These are phyloP conservation scores for Pegoplata infirma DNA, from an alignment of 2,888 invertebrate genomes.

Conservation along the genomic window DNA sequence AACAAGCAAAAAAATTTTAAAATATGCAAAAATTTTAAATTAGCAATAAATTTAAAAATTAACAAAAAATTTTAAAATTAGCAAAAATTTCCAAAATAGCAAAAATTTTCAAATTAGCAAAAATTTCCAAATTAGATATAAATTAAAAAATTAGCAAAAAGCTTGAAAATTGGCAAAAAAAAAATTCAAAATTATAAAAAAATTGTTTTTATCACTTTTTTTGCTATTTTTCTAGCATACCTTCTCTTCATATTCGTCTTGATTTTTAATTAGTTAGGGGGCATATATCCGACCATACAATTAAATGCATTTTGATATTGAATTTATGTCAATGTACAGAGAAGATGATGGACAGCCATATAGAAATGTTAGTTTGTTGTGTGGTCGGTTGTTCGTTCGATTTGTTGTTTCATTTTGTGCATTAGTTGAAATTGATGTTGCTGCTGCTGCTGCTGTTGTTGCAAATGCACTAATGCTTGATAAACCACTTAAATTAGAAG, in stretches of 20 bases:
- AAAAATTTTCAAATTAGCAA: too few species aligned
- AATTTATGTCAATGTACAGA: slow-evolving; percentile 40
- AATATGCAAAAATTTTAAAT: too few species aligned
- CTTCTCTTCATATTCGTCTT: slow-evolving; percentile 4
- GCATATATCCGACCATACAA: slow-evolving; percentile 5
- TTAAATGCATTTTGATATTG: slow-evolving; percentile 41
- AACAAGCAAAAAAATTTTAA: too few species aligned
- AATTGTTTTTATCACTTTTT: too few species aligned
- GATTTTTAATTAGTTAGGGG: slow-evolving; percentile 33
- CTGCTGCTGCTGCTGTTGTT: neutral
- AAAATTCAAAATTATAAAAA: too few species aligned
- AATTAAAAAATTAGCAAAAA: too few species aligned
- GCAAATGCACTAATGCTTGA: slow-evolving; percentile 1
- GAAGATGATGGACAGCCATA: slow-evolving; percentile 17
- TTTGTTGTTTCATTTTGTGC: neutral
- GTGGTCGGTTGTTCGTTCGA: neutral
- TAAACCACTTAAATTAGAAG: slow-evolving; percentile 11
- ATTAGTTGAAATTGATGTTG: slow-evolving; percentile 3
- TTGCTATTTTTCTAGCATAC: too few species aligned
- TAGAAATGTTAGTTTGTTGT: neutral
- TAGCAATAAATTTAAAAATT: too few species aligned
- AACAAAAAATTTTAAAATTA: too few species aligned
- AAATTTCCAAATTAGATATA: too few species aligned
- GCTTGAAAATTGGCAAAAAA: too few species aligned
- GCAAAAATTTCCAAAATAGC: too few species aligned